Evolutionary conservation across 2,113 vertebrate species (phyloP), one percentile per base, ranked within the genome.

Genomic region (Hippocampus barbouri): DNA sequence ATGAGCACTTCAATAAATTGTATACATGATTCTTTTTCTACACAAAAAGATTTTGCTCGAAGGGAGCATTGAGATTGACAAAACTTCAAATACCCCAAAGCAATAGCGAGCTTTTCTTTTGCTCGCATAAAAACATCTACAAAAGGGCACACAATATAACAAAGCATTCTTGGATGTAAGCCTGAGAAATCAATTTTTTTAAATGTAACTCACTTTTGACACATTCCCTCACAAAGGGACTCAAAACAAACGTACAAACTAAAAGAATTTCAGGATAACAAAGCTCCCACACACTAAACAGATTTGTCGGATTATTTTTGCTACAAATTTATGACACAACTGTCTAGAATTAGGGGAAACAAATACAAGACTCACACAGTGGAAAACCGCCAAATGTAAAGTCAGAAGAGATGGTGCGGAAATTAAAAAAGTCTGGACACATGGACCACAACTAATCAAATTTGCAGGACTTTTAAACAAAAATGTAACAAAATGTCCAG

Each of bases 111-210:
- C 78, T 80, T 79, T 66, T 82, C 83, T 72, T 70, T 27, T 61
- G 15, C 63, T 91, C 93, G 89, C 91, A 93, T 93, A 93, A 91
- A 91, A 89, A 90, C 72, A 27, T 86, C 87, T 92, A 91, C 73
- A 86, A 88, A 90, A 91, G 73, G 81, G 20, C 27, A 54, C 59
- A 76, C 63, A 81, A 86, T 72, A 82, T 81, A 87, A 87, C 79
- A 84, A 87, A 88, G 76, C 79, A 79, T 60, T 75, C 79, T 83
- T 79, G 80, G 54, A 71, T 14, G 45, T 75, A 73, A 85, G 90
- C 89, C 91, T 91, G 92, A 93, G 90, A 86, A 83, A 88, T 85
- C 73, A 75, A 59, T 75, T 76, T 76, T 76, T 38, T 69, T 64
- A 81, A 85, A 80, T 82, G 43, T 67, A 72, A 69, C 70, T 72